These are phyloP conservation scores for Watsonalla binaria DNA, from an alignment of 2,888 invertebrate genomes.

Conservation along the genomic window DNA sequence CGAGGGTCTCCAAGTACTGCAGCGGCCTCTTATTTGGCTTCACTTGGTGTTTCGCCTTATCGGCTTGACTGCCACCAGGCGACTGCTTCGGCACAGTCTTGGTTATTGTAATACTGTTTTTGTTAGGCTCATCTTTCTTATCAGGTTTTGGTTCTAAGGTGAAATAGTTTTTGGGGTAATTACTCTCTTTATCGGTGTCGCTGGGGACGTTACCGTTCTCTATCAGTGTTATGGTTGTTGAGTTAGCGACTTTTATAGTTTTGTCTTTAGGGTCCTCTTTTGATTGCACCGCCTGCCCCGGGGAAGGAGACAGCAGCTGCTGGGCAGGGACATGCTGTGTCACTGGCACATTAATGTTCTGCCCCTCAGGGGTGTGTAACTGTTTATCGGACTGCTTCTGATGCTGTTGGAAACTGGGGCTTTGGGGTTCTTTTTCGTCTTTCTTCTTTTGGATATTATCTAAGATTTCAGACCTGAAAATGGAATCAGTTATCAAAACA, in stretches of 20 bases:
- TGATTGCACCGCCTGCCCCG: slow-evolving; percentile 38
- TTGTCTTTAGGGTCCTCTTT: slow-evolving; percentile 69
- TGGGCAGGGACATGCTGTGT: slow-evolving; percentile 66
- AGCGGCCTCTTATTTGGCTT: slow-evolving; percentile 66
- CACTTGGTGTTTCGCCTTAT: slow-evolving; percentile 48
- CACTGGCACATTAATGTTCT: slow-evolving; percentile 46
- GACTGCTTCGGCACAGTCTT: slow-evolving; percentile 61
- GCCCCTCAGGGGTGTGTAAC: slow-evolving; percentile 34
- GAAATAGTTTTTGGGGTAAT: slow-evolving; percentile 65
- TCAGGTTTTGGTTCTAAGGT: slow-evolving; percentile 67
- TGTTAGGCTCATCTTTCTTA: slow-evolving; percentile 70
- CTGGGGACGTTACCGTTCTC: slow-evolving; percentile 55
- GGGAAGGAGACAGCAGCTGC: slow-evolving; percentile 53
- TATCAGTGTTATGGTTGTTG: slow-evolving; percentile 68
- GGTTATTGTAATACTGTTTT: slow-evolving; percentile 74
- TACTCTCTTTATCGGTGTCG: slow-evolving; percentile 64
- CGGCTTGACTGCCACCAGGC: slow-evolving; percentile 42
- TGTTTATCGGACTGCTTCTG: slow-evolving; percentile 31
- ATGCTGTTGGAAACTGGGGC: slow-evolving; percentile 49
- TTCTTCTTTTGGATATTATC: slow-evolving; percentile 79
- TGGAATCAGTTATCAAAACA: slow-evolving; percentile 1
- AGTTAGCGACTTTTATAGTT: slow-evolving; percentile 64
- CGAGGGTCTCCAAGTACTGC: slow-evolving; percentile 85
- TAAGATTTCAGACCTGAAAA: slow-evolving; percentile 80
- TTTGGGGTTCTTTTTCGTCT: slow-evolving; percentile 61